These are phyloP conservation scores for Lophochroa leadbeateri DNA, from an alignment of 2,113 vertebrate species.

Conservation along the genomic window DNA sequence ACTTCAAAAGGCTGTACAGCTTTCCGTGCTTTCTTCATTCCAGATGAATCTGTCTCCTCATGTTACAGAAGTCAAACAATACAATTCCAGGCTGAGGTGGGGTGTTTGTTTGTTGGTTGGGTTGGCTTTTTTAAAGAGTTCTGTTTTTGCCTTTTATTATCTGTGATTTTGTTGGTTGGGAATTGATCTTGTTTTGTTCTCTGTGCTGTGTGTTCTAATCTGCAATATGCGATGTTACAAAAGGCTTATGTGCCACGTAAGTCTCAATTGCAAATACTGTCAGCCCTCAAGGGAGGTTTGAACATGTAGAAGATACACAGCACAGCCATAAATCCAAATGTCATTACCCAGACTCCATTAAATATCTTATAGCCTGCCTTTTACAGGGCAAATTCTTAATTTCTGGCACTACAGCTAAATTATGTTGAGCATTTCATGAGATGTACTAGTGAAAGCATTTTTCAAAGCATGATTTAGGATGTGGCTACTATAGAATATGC, in stretches of 20 bases:
- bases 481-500: not conserved
- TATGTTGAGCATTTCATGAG: not conserved
- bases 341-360: not conserved
- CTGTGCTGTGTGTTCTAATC: fast-evolving
- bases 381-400: not conserved
- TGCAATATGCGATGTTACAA: not conserved
- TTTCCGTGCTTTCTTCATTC: not conserved
- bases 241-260: not conserved
- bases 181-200: not conserved
- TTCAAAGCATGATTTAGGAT: not conserved
- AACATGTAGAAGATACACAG: not conserved
- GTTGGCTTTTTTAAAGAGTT: not conserved
- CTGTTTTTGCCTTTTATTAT: not conserved
- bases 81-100: not conserved
- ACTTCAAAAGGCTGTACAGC: not conserved
- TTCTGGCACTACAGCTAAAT: not conserved
- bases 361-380: not conserved
- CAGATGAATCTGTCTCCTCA: not conserved
- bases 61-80: not conserved
- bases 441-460: not conserved
- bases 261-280: not conserved
- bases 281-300: not conserved
- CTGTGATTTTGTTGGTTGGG: not conserved
- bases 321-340: not conserved
- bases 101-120: no score